phyloP scores from a whole-genome alignment of 2,113 vertebrate genomes.

The Pedionomus torquatus region DNA sequence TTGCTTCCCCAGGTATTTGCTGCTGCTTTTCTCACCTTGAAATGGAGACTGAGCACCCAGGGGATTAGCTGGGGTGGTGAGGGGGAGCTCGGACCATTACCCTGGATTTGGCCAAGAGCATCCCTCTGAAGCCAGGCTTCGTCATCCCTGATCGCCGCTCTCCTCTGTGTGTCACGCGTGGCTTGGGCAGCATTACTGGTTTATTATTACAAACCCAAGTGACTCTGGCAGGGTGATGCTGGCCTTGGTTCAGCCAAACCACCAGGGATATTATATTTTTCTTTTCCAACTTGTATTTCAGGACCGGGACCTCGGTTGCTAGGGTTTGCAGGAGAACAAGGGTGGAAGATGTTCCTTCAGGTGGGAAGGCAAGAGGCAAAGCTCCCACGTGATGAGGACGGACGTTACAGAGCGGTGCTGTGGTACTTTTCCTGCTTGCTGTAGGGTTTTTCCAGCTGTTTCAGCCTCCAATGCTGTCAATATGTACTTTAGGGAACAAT shows the following conservation, averaged over 20 bases:
- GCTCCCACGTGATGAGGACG: accelerated
- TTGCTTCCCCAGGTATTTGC: neutral
- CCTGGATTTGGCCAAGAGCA: neutral
- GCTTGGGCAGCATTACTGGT: neutral
- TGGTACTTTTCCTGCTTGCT: neutral
- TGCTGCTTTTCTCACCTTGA: neutral
- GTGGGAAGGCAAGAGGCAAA: neutral
- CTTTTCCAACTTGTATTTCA: neutral
- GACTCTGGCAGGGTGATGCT: neutral
- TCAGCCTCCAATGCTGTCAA: neutral
- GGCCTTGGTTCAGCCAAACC: neutral
- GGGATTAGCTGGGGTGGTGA: neutral
- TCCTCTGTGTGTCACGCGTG: accelerated
- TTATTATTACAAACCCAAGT: neutral
- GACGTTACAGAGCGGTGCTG: neutral
- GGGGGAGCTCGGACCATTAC: accelerated
- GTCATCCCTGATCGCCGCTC: accelerated
- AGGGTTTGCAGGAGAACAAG: neutral
- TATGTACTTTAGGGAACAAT: neutral
- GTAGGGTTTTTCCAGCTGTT: neutral
- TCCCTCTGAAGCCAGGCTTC: neutral
- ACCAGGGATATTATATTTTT: neutral
- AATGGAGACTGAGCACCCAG: neutral
- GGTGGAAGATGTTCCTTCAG: neutral
- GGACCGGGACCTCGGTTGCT: neutral